Percentiles rank a stretch among this genome's conserved stretches.
Conservation (phyloP, 2,888 invertebrate species). For the Laothoe populi region DNA sequence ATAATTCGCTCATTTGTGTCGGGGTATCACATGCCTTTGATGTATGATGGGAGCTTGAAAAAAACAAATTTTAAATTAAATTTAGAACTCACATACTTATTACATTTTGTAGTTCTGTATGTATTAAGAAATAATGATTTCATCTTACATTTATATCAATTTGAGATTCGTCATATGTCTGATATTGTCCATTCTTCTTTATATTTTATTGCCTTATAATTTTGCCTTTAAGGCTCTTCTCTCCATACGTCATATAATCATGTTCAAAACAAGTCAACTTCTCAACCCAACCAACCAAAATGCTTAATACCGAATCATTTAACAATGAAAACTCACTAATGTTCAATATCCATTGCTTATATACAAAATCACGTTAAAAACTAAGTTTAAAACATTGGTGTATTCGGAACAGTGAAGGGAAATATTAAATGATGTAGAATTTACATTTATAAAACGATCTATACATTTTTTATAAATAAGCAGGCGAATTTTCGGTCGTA, state of each 20-base stretch:
- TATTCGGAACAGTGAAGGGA: slow-evolving; percentile 46
- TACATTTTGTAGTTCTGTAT: too few relatives aligned
- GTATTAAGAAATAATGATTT: neutral
- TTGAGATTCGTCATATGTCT: neutral
- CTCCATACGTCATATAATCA: neutral
- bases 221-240: neutral
- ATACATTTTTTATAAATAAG: slow-evolving; percentile 58
- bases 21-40: too few relatives aligned
- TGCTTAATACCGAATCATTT: slow-evolving; percentile 31
- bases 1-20: too few relatives aligned
- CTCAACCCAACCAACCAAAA: neutral
- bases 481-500: slow-evolving; percentile 67
- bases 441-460: slow-evolving; percentile 54
- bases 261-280: neutral
- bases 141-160: neutral
- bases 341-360: slow-evolving; percentile 42
- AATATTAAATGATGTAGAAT: slow-evolving; percentile 41
- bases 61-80: too few relatives aligned
- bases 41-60: too few relatives aligned
- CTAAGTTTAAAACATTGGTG: slow-evolving; percentile 48
- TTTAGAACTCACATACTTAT: too few relatives aligned
- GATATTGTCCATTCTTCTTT: neutral
- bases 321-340: slow-evolving; percentile 35
- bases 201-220: neutral
- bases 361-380: slow-evolving; percentile 39